Conservation (phyloP, 2,113 vertebrate species). For the Eolophus roseicapilla region DNA sequence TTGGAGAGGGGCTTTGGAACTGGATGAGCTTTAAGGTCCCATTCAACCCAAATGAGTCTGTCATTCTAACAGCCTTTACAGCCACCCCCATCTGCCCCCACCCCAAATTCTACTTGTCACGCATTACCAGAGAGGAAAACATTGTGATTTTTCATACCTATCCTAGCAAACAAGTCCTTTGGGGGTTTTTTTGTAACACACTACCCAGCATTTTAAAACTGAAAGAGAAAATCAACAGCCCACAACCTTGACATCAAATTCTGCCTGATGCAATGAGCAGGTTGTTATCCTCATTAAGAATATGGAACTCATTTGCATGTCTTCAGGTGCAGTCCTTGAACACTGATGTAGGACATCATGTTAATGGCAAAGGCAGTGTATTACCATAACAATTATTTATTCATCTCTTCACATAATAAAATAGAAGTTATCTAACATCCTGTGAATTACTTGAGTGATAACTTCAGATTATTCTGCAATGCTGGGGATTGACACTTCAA, state of each 20-base stretch:
- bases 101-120: neutral
- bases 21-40: neutral
- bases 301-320: conserved; percentile 35
- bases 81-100: no score
- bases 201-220: neutral
- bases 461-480: neutral
- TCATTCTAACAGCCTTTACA: neutral
- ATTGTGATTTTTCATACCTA: no score
- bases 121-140: no score
- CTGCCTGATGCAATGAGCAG: neutral
- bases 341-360: neutral
- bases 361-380: neutral
- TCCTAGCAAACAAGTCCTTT: no score
- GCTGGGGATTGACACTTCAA: neutral
- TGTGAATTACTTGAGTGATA: neutral
- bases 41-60: neutral
- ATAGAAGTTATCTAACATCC: neutral
- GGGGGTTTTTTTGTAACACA: neutral
- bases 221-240: neutral
- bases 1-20: neutral
- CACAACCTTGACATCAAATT: neutral
- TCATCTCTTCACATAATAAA: neutral
- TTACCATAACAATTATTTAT: conserved; percentile 28
- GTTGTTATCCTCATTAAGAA: conserved; percentile 43
- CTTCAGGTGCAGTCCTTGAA: conserved; percentile 39